Conservation (phyloP, 2,888 invertebrate species). For the Cephus pygmeus region DNA sequence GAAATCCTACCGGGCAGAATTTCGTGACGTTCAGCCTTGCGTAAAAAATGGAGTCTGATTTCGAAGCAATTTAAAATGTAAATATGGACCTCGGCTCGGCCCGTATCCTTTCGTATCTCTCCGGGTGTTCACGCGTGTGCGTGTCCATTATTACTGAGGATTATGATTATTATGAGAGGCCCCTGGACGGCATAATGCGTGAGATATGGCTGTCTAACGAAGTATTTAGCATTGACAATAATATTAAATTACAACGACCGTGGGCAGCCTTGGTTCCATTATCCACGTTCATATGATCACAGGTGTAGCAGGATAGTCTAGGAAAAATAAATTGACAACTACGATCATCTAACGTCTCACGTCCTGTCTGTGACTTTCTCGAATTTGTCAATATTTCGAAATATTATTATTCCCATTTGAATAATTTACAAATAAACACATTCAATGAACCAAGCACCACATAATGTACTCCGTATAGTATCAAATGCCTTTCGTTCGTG, state of each 20-base stretch:
- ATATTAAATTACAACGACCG: slow-evolving; percentile 37
- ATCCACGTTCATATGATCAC: not conserved
- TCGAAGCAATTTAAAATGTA: slow-evolving; percentile 43
- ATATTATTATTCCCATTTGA: not conserved
- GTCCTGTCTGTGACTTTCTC: not conserved
- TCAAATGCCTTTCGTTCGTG: not conserved
- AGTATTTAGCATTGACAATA: slow-evolving; percentile 44
- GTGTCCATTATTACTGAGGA: slow-evolving; percentile 17
- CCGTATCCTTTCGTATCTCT: slow-evolving; percentile 14
- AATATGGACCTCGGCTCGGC: slow-evolving; percentile 32
- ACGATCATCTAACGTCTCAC: not conserved
- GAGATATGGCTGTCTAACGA: slow-evolving; percentile 44
- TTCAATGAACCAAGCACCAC: not conserved
- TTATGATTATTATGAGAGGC: slow-evolving; percentile 29
- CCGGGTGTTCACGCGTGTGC: slow-evolving; percentile 4
- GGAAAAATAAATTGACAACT: not conserved
- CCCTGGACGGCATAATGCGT: slow-evolving; percentile 30
- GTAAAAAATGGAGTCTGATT: slow-evolving; percentile 35
- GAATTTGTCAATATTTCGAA: not conserved
- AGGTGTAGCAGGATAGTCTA: not conserved
- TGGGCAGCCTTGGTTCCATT: not conserved
- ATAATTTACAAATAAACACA: not conserved
- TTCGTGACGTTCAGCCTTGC: slow-evolving; percentile 6
- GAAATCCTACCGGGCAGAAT: not conserved
- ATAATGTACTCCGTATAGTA: not conserved